These are phyloP conservation scores for Escarpia spicata DNA, from an alignment of 2,888 invertebrate genomes.

Conservation along the genomic window DNA sequence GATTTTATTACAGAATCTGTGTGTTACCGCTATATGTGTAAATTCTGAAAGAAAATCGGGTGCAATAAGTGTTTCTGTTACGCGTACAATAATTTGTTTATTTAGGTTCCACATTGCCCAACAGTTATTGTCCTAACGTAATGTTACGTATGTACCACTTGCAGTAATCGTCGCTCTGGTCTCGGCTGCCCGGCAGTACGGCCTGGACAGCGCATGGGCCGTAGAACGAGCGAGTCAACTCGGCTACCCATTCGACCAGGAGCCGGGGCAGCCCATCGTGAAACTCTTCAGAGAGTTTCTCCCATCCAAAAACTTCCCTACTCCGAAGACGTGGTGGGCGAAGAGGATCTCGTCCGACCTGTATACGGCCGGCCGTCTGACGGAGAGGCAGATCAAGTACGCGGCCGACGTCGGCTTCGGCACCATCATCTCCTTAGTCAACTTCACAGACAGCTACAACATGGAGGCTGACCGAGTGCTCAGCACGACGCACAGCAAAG, in stretches of 20 bases:
- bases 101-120: no score
- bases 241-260: neutral
- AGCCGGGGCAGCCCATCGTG: neutral
- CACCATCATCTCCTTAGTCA: slow-evolving; percentile 52
- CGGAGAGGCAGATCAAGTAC: slow-evolving; percentile 55
- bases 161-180: neutral
- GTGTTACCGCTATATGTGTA: no score
- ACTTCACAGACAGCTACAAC: slow-evolving; percentile 36
- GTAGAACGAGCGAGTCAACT: slow-evolving; percentile 10
- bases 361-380: slow-evolving; percentile 52
- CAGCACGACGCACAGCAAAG: neutral
- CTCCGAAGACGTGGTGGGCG: slow-evolving; percentile 55
- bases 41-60: no score
- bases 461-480: neutral
- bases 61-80: no score
- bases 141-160: neutral
- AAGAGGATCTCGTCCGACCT: slow-evolving; percentile 54
- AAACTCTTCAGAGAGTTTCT: neutral
- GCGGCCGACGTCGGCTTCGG: slow-evolving; percentile 56
- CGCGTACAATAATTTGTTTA: no score
- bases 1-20: no score
- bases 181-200: neutral
- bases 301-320: neutral
- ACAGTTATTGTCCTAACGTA: no score
- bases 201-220: neutral